These are phyloP conservation scores for Astropecten irregularis DNA, from an alignment of 53 echinoderm and acorn worm species.

Conservation along the genomic window DNA sequence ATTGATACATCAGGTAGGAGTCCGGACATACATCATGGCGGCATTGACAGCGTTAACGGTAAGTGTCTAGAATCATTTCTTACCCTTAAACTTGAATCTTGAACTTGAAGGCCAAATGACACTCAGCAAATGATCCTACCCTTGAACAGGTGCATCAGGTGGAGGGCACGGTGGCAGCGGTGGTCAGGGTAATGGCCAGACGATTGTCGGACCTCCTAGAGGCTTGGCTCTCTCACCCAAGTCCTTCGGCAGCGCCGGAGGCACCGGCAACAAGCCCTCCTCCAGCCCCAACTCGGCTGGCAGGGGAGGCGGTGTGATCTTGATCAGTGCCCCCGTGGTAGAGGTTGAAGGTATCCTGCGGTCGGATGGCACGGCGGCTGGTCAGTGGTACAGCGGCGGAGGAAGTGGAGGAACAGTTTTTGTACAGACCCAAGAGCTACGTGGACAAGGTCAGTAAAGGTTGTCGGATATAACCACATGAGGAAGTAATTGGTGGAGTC, in stretches of 20 bases:
- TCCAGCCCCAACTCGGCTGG: conserved; percentile 42
- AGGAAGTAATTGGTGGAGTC: neutral
- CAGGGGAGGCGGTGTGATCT: conserved; percentile 77
- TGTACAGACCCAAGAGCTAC: conserved; percentile 38
- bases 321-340: conserved; percentile 59
- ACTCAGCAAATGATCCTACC: too few species aligned
- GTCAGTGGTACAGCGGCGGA: conserved; percentile 63
- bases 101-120: neutral
- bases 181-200: conserved; percentile 70
- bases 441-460: conserved; percentile 51
- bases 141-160: conserved; percentile 80
- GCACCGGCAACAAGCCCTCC: conserved; percentile 47
- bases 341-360: conserved; percentile 72
- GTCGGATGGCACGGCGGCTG: conserved; percentile 56
- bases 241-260: conserved; percentile 82
- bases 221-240: conserved; percentile 67
- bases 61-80: neutral
- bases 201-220: conserved; percentile 68
- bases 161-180: conserved; percentile 89
- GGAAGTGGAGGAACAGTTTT: conserved; percentile 82
- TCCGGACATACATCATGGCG: conserved; percentile 53
- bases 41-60: conserved; percentile 43
- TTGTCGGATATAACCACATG: neutral
- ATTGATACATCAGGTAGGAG: conserved; percentile 76
- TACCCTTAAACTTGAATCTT: neutral